Conservation (phyloP, 1,140 invertebrate genomes). For the Caligus rogercresseyi region DNA sequence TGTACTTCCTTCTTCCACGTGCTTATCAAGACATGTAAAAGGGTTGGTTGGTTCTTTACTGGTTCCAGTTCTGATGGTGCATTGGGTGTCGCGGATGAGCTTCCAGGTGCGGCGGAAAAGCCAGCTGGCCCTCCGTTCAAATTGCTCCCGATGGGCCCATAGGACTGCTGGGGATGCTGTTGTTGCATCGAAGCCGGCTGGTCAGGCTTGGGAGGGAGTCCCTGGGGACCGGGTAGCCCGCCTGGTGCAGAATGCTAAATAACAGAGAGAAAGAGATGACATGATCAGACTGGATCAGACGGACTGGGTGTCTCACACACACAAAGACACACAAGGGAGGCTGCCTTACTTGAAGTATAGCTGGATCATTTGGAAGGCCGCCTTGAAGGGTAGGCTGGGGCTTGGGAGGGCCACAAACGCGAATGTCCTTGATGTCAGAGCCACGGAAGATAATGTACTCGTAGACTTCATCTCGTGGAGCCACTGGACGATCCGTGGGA, state of each 20-base stretch:
- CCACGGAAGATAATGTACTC: constrained; percentile 97
- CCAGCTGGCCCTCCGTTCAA: neutral
- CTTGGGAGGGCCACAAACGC: constrained; percentile 61
- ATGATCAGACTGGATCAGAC: constrained; percentile 21
- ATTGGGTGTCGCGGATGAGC: neutral
- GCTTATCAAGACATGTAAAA: too few relatives aligned
- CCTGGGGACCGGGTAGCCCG: neutral
- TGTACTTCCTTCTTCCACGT: too few relatives aligned
- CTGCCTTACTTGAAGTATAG: constrained; percentile 69
- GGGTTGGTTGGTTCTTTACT: neutral
- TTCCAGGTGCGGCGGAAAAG: neutral
- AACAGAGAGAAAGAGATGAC: constrained; percentile 8
- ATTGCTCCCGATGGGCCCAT: neutral
- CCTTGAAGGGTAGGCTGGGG: constrained; percentile 29
- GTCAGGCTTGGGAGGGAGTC: neutral
- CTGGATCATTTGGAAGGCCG: constrained; percentile 63
- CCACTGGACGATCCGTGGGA: constrained; percentile 76
- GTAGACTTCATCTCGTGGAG: constrained; percentile 89
- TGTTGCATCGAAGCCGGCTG: neutral
- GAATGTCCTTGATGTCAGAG: constrained; percentile 94
- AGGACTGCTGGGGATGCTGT: neutral
- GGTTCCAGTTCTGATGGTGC: neutral
- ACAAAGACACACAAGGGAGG: too few relatives aligned
- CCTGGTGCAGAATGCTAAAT: neutral
- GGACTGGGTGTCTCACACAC: too few relatives aligned